Conservation (phyloP, 2,797 vertebrate species). For the Hybognathus amarus region DNA sequence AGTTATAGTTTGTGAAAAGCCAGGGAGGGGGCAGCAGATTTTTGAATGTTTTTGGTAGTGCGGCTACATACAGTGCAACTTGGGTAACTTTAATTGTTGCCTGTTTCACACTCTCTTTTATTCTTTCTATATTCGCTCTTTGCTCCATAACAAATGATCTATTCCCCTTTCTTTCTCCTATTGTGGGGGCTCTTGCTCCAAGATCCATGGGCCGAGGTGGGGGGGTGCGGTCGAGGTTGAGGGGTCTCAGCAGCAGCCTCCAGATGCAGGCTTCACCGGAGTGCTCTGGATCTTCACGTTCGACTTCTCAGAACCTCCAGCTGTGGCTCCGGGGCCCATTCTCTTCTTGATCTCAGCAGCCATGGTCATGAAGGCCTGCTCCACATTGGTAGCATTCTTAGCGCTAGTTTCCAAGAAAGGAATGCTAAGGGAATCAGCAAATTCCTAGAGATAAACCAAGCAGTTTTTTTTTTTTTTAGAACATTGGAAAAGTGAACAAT, state of each 20-base stretch:
- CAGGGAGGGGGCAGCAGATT: slow-evolving; percentile 60
- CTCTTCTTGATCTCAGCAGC: slow-evolving; percentile 98
- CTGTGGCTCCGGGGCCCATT: slow-evolving; percentile 96
- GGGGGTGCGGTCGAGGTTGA: slow-evolving; percentile 56
- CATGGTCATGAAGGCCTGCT: slow-evolving; percentile 99
- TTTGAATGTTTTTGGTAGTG: slow-evolving; percentile 88
- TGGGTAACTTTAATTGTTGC: slow-evolving; percentile 85
- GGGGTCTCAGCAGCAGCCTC: slow-evolving; percentile 96
- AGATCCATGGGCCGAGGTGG: slow-evolving; percentile 42
- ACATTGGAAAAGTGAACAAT: not conserved
- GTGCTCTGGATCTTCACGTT: slow-evolving; percentile 97
- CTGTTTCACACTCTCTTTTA: slow-evolving; percentile 79
- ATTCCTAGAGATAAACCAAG: slow-evolving; percentile 81
- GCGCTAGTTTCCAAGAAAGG: slow-evolving; percentile 99
- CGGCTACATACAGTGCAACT: slow-evolving; percentile 98
- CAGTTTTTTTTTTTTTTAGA: slow-evolving; percentile 24
- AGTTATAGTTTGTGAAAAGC: slow-evolving; percentile 64
- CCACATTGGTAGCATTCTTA: slow-evolving; percentile 98
- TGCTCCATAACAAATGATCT: slow-evolving; percentile 60
- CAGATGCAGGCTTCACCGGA: slow-evolving; percentile 93
- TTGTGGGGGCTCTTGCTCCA: slow-evolving; percentile 52
- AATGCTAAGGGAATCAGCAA: slow-evolving; percentile 97
- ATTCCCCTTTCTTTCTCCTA: slow-evolving; percentile 55
- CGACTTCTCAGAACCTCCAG: slow-evolving; percentile 92
- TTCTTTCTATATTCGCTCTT: slow-evolving; percentile 48